A percentile compares a stretch with the other conserved stretches of the same genome.
phyloP scores from a whole-genome alignment of 2,888 invertebrate genomes.

The Idaea biselata region DNA sequence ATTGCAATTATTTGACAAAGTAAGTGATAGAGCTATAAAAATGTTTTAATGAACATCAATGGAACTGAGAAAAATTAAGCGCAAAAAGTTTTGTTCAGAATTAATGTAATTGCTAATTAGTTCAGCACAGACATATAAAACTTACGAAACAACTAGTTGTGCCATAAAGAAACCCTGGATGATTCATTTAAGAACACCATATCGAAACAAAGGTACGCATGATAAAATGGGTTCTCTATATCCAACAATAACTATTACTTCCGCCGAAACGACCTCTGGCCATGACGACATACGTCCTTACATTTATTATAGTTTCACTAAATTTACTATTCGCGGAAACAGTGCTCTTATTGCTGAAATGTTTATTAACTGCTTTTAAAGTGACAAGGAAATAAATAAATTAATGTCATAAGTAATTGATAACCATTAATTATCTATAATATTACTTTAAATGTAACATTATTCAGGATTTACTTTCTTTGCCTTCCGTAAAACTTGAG shows the following conservation, averaged over 20 bases:
- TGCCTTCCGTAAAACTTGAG: not conserved
- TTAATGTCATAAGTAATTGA: slow-evolving; percentile 6
- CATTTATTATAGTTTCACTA: slow-evolving; percentile 41
- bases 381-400: slow-evolving; percentile 36
- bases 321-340: slow-evolving; percentile 43
- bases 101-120: not conserved
- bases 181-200: not conserved
- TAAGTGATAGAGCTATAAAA: not conserved
- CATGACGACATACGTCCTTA: slow-evolving; percentile 36
- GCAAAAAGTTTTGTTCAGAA: not conserved
- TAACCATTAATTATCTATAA: not conserved
- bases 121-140: not conserved
- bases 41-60: not conserved
- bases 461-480: not conserved
- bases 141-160: not conserved
- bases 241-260: slow-evolving; percentile 34
- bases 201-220: not conserved
- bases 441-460: not conserved
- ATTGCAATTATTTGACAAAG: not conserved
- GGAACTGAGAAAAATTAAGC: not conserved
- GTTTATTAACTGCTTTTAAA: slow-evolving; percentile 18
- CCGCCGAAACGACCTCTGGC: slow-evolving; percentile 43
- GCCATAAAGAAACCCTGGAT: not conserved
- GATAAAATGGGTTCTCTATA: not conserved
- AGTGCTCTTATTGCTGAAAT: slow-evolving; percentile 35